Percentiles rank a stretch among this genome's conserved stretches.
Evolutionary conservation across 2,888 invertebrate species (phyloP).

Genomic region (Spodoptera exigua): DNA sequence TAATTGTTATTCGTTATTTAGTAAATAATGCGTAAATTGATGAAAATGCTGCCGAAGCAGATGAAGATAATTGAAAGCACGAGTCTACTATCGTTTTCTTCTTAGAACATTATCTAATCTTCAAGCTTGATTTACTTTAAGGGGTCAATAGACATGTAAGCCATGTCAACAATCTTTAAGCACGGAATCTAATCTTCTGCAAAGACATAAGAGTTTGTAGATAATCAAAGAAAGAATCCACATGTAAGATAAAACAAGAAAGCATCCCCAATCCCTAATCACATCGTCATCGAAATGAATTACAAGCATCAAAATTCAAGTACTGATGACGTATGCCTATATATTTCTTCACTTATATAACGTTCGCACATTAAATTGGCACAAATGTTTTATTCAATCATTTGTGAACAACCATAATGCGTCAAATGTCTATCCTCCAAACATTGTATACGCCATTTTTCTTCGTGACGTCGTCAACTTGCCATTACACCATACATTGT

Average conservation of each 20-base stretch:
- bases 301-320: constrained; percentile 33
- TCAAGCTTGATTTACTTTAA: constrained; percentile 20
- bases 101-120: constrained; percentile 33
- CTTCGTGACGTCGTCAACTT: constrained; percentile 16
- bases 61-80: constrained; percentile 7
- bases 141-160: constrained; percentile 34
- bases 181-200: too few relatives aligned
- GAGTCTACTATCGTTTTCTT: constrained; percentile 14
- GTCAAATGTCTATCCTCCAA: constrained; percentile 33
- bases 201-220: constrained; percentile 3
- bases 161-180: constrained; percentile 6
- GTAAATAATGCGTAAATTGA: constrained; percentile 2
- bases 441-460: constrained; percentile 26
- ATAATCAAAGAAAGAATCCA: background rate
- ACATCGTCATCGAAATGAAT: background rate
- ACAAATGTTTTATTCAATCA: constrained; percentile 42
- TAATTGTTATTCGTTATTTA: background rate
- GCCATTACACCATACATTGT: constrained; percentile 5
- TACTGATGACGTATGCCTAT: constrained; percentile 36
- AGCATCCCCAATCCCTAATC: too few relatives aligned
- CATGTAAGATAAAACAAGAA: too few relatives aligned
- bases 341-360: constrained; percentile 44
- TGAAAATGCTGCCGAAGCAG: background rate
- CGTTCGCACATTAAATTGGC: constrained; percentile 15
- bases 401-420: constrained; percentile 16